Evolutionary conservation across 1,140 invertebrate species (phyloP), one percentile per base, ranked within the genome.

Genomic region (Anoplophora glabripennis): DNA sequence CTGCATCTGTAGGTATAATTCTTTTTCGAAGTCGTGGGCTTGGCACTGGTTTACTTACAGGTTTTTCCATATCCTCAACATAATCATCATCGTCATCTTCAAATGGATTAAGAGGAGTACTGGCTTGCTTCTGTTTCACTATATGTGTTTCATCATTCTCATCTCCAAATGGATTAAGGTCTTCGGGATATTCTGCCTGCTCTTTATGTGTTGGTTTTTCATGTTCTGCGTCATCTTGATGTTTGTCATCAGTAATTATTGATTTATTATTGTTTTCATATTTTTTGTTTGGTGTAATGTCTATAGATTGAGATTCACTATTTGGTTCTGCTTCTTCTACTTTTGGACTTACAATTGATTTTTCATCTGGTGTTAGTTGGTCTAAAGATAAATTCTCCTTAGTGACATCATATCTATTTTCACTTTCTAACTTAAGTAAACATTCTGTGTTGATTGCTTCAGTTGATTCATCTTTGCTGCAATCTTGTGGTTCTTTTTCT

Each of bases 101-200:
- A 63, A 89, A 89, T 0, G 86, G 85, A 79, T 88, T 89, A 1
- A 72, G 72, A 72, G 58, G 77, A 61, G 49, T 48, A 56, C 37
- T 28, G 37, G 21, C n/a, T 47, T 15, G 1, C 33, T 34, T 28
- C 4, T 28, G 11, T 41, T 53, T 70, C 10, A 52, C 53, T 42
- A 21, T 59, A 52, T 61, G 48, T 36, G 64, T 53, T 45, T 55
- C 55, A 34, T 72, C 76, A 75, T 83, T 80, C 28, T 86, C 85
- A 51, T 86, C 85, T 38, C 82, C 84, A 75, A 92, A 92, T 3
- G 91, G 91, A 81, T 93, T 93, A 47, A 93, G 76, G 62, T 87
- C 82, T 44, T 84, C 81, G 0, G 90, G 90, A 78, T 93, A 93
- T 28, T 81, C 67, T 46, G 54, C 61, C 48, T 48, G 37, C 5